Evolutionary conservation across 2,113 vertebrate genomes (phyloP), one percentile per base, ranked within the genome.

Genomic region (Melanostigma gelatinosum): DNA sequence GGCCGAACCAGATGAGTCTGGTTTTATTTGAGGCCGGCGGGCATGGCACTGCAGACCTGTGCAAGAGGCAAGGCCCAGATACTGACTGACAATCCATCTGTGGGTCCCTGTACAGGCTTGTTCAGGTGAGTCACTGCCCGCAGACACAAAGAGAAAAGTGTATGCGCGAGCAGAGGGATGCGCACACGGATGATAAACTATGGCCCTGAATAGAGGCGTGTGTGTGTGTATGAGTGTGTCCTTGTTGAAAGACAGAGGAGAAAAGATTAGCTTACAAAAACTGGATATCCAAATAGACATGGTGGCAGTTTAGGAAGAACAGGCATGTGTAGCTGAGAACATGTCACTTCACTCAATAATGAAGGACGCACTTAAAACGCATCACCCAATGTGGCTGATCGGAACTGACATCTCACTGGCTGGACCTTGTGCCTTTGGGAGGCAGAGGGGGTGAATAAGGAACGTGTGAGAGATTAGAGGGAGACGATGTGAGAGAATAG

Each of bases 71-170:
- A 90, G 89, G 87, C 83, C 87, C 85, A 85, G 89, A 90, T 90
- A 87, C 82, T 38, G 76, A 85, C 77, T 91, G 88, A 91, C 85
- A 91, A 90, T 94, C 89, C 86, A 88, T 94, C 91, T 93, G 88
- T 50, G 79, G 80, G 88, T 92, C 87, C 87, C 89, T 64, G 65
- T 68, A 71, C 85, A 72, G 82, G 72, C 84, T 85, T 74, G 72
- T 79, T 79, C 89, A 91, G 91, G 81, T 91, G 88, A 78, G 72
- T 55, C 83, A 68, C 74, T 75, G 79, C 85, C 72, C 24, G 75
- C 73, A 80, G 83, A 89, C 87, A 88, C 75, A 75, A 71, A 57
- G 82, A 86, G n/a, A 75, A 46, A 64, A 66, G 82, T 15, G 81
- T 68, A 58, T 58, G 66, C 72, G 54, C 52, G 24, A 57, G 65